Evolutionary conservation across 2,113 vertebrate genomes (phyloP).

Genomic region (Chaetodon trifascialis): DNA sequence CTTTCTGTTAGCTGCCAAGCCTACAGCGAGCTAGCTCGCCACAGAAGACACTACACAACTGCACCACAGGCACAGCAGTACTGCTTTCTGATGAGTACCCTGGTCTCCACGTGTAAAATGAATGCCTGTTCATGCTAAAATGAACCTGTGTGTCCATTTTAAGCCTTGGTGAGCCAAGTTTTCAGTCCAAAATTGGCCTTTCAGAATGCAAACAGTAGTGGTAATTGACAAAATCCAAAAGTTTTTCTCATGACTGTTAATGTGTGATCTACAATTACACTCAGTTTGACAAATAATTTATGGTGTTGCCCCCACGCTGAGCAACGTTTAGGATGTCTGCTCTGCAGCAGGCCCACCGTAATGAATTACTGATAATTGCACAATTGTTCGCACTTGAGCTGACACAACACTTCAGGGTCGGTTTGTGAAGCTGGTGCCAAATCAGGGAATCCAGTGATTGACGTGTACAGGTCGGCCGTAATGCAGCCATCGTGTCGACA

Average conservation of each 20-base stretch:
- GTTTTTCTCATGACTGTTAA: neutral
- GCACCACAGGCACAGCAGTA: neutral
- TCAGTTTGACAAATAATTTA: neutral
- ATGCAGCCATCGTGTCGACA: conserved; percentile 1
- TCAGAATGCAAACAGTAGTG: neutral
- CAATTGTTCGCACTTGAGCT: conserved; percentile 33
- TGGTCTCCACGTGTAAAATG: too few species aligned
- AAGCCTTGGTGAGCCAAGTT: neutral
- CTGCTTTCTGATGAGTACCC: neutral
- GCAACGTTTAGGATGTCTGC: conserved; percentile 20
- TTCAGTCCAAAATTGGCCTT: neutral
- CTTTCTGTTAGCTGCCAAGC: conserved; percentile 2
- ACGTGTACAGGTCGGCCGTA: conserved; percentile 16
- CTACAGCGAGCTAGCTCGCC: neutral
- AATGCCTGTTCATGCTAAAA: neutral
- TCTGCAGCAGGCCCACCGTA: conserved; percentile 11
- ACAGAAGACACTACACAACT: neutral
- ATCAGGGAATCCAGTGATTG: conserved; percentile 33
- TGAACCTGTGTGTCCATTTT: neutral
- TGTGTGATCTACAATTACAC: neutral
- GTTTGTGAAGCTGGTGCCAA: conserved; percentile 21
- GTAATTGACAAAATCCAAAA: neutral
- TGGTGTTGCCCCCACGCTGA: neutral
- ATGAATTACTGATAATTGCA: conserved; percentile 32
- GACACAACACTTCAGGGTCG: conserved; percentile 38